Base-by-base conservation (phyloP, 1,140 invertebrate genomes). In the Macrobrachium rosenbergii region DNA sequence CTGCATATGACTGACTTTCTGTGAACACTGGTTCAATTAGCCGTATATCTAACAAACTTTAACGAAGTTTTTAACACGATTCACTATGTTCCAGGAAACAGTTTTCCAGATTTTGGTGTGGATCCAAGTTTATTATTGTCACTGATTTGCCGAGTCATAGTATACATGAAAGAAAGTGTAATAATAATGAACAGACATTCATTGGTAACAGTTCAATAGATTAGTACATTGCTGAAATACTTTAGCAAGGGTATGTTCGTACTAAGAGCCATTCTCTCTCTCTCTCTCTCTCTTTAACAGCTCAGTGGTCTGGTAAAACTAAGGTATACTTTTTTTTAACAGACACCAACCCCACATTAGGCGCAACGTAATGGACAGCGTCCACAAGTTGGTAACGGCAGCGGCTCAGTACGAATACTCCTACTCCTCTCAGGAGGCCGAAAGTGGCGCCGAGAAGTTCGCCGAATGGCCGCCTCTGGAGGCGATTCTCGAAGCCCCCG, bases 331-430 rank as follows among this genome's bases (percentile, higher is more conserved):
- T 28, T 60, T 6, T 21, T 17, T 6, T 63, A n/a, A 12, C 78
- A 87, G 85, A 21, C 78, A 87, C 85, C 85, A 76, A 23, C 85
- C 85, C 11, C 78, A 87, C 85, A 82, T 87, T 59, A 67, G 85
- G 6, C 77, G 69, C 17, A 87, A 87, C 21, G 59, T 87, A 59
- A 19, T 87, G 69, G 85, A 87, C 78, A 87, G 85, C 23, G 3
- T 87, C 19, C 78, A 87, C 85, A 87, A 82, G 78, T 28, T 87
- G 43, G 79, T 82, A 11, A 6, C 3, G 10, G 78, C 78, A 11
- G 52, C 73, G 37, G 67, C 58, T 37, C 23, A 10, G 37, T 81
- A 73, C 85, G 67, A 37, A 59, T 37, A 73, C 45, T 2, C 23
- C 23, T 62, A 72, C 5, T 43, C 78, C 37, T 82, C 78, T 16